A percentile compares a stretch with the other conserved stretches of the same genome.
These are phyloP conservation scores for Xanthia icteritia DNA, from an alignment of 2,888 invertebrate genomes.

Conservation along the genomic window DNA sequence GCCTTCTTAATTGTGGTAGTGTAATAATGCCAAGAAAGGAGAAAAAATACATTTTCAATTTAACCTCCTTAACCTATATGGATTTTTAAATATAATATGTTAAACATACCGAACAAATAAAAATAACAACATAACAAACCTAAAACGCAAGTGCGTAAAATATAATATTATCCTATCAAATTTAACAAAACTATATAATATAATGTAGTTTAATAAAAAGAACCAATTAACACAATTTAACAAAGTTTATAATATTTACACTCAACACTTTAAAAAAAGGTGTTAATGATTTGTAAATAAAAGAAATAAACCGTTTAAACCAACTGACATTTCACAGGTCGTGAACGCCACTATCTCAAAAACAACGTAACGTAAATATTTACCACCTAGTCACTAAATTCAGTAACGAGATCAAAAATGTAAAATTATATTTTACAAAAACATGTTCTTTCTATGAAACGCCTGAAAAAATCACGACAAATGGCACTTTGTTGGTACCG, in stretches of 20 bases:
- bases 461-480: slow-evolving; percentile 36
- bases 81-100: slow-evolving; percentile 36
- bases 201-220: slow-evolving; percentile 25
- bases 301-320: slow-evolving; percentile 38
- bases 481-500: slow-evolving; percentile 61
- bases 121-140: slow-evolving; percentile 53
- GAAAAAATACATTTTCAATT: background rate
- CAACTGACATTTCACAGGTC: slow-evolving; percentile 37
- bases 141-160: slow-evolving; percentile 31
- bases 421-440: slow-evolving; percentile 55
- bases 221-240: slow-evolving; percentile 42
- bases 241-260: slow-evolving; percentile 48
- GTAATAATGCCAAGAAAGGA: background rate
- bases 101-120: slow-evolving; percentile 32
- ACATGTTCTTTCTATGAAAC: slow-evolving; percentile 47
- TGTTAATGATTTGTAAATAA: slow-evolving; percentile 45
- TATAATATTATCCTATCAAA: slow-evolving; percentile 33
- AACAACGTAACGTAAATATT: slow-evolving; percentile 39
- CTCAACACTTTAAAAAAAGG: slow-evolving; percentile 22
- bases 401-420: slow-evolving; percentile 61
- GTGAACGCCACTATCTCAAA: slow-evolving; percentile 33
- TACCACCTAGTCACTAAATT: slow-evolving; percentile 60
- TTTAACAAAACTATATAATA: slow-evolving; percentile 39
- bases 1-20: slow-evolving; percentile 1
- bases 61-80: slow-evolving; percentile 15